Conservation (phyloP, 2,888 invertebrate genomes). For the Nyleta sp. region DNA sequence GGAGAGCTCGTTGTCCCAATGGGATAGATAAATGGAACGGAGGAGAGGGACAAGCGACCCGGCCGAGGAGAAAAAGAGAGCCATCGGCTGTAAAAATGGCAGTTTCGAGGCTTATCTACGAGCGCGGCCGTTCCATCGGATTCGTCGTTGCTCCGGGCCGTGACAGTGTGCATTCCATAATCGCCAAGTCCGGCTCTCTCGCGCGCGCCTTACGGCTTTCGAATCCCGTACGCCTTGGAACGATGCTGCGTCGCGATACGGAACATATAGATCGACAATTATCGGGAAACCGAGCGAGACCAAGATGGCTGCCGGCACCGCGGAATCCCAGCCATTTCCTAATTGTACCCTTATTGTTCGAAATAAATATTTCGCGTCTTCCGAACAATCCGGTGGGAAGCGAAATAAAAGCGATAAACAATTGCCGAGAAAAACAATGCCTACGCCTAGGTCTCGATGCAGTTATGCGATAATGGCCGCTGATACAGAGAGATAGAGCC, state of each 20-base stretch:
- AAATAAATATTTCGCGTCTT: no score
- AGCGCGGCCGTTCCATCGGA: constrained; percentile 51
- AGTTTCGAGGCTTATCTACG: constrained; percentile 67
- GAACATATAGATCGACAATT: constrained; percentile 29
- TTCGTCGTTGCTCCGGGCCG: constrained; percentile 49
- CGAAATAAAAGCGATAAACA: constrained; percentile 7
- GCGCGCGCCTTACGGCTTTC: constrained; percentile 22
- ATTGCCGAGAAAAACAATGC: constrained; percentile 8
- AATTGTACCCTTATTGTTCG: constrained; percentile 1
- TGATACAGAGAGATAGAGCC: constrained; percentile 69
- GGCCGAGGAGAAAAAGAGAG: constrained; percentile 30
- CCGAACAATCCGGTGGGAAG: not conserved
- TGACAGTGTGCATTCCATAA: no score
- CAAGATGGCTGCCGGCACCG: not conserved
- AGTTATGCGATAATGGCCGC: constrained; percentile 71
- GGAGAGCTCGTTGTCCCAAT: constrained; percentile 20
- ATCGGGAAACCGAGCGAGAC: constrained; percentile 22
- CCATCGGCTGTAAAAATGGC: constrained; percentile 63
- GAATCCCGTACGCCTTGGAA: constrained; percentile 7
- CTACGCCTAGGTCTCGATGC: constrained; percentile 43
- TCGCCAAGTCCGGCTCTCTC: no score
- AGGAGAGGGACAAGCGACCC: constrained; percentile 30
- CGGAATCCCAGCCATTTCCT: constrained; percentile 7
- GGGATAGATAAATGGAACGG: constrained; percentile 33
- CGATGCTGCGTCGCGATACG: constrained; percentile 12